A percentile compares a stretch with the other conserved stretches of the same genome.
These are phyloP conservation scores for Thunnus albacares DNA, from an alignment of 2,797 vertebrate genomes.

Conservation along the genomic window DNA sequence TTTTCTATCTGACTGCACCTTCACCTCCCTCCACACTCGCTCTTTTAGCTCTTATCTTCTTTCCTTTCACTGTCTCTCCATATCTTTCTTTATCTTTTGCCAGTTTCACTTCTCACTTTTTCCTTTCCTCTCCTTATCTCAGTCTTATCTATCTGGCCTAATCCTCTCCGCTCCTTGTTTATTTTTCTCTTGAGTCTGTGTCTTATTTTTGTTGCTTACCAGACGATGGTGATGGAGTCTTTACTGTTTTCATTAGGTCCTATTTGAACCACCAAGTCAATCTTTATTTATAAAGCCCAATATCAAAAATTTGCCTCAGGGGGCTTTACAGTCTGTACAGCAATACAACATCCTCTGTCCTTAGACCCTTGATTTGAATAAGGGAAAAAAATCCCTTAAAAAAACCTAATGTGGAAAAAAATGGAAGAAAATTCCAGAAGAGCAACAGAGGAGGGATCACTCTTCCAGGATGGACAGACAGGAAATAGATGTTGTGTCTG, in stretches of 20 bases:
- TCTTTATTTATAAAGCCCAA: too few relatives aligned
- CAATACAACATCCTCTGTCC: too few relatives aligned
- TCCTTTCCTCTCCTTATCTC: slow-evolving; percentile 23
- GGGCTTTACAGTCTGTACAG: too few relatives aligned
- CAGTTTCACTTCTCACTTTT: slow-evolving; percentile 37
- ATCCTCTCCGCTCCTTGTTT: slow-evolving; percentile 32
- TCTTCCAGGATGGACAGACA: too few relatives aligned
- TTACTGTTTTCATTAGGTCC: background rate
- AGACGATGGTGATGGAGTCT: background rate
- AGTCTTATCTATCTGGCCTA: slow-evolving; percentile 30
- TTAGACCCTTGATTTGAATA: too few relatives aligned
- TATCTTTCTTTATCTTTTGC: slow-evolving; percentile 41
- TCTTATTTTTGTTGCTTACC: background rate
- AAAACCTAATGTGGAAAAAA: too few relatives aligned
- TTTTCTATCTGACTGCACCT: slow-evolving; percentile 21
- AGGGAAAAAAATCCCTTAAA: too few relatives aligned
- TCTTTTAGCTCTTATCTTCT: slow-evolving; percentile 23
- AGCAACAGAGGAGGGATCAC: too few relatives aligned
- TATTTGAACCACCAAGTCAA: slow-evolving; percentile 8
- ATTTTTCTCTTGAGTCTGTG: slow-evolving; percentile 16
- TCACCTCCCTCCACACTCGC: background rate
- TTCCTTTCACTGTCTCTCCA: slow-evolving; percentile 4
- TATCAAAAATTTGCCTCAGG: too few relatives aligned
- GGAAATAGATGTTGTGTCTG: too few relatives aligned
- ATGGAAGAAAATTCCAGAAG: too few relatives aligned